Evolutionary conservation across 2,888 invertebrate genomes (phyloP).

Genomic region (Malthinus flaveolus): DNA sequence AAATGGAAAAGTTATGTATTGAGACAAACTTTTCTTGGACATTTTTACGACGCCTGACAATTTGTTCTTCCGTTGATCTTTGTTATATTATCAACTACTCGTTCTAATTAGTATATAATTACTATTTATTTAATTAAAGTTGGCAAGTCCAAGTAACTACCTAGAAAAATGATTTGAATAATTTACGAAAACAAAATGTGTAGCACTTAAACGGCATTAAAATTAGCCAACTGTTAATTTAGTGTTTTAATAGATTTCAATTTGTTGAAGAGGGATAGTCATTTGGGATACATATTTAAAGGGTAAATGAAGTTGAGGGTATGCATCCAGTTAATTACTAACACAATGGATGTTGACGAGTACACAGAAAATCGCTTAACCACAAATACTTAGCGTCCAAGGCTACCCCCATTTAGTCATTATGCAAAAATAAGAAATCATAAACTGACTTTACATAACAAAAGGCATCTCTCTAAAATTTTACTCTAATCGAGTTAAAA

Average conservation of each 20-base stretch:
- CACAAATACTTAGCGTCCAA: conserved; percentile 39
- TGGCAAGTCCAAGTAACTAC: too few species aligned
- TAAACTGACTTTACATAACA: conserved; percentile 28
- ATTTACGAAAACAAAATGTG: background rate
- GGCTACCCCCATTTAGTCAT: conserved; percentile 22
- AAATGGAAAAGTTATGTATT: too few species aligned
- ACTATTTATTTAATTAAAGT: too few species aligned
- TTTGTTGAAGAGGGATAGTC: conserved; percentile 20
- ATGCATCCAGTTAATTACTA: conserved; percentile 46
- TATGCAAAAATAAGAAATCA: conserved; percentile 26
- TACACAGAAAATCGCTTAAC: conserved; percentile 51
- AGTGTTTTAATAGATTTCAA: background rate
- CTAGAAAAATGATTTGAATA: too few species aligned
- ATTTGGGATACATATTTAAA: conserved; percentile 36
- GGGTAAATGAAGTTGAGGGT: conserved; percentile 22
- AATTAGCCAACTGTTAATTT: conserved; percentile 2
- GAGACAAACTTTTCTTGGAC: too few species aligned
- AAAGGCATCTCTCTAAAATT: conserved; percentile 7
- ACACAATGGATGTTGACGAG: conserved; percentile 47
- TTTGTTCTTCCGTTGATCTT: too few species aligned
- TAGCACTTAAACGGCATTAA: background rate
- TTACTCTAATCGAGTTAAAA: background rate
- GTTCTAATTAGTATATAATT: too few species aligned
- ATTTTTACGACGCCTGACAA: too few species aligned
- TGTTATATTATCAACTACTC: too few species aligned